Percentiles rank a stretch among this genome's conserved stretches.
Conservation (phyloP, 2,888 invertebrate genomes). For the Tiliacea aurago region DNA sequence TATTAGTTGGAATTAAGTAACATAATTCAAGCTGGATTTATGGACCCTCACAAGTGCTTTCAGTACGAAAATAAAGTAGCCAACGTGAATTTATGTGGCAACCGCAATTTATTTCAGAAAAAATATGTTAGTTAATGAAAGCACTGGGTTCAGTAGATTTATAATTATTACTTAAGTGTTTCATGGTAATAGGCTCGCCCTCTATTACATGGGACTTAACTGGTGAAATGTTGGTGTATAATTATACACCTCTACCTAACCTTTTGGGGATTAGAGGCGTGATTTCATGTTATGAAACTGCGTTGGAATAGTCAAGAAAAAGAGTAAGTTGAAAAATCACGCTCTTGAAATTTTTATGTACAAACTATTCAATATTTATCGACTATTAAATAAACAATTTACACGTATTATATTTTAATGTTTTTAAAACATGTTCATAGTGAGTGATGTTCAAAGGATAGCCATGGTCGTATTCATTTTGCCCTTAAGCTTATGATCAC, state of each 20-base stretch:
- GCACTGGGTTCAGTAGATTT: conserved; percentile 23
- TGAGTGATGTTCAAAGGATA: too few species aligned
- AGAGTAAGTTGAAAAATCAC: too few species aligned
- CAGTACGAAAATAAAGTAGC: conserved; percentile 31
- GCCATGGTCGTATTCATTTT: too few species aligned
- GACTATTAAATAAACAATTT: too few species aligned
- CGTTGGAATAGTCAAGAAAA: not conserved
- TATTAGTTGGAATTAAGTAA: conserved; percentile 28
- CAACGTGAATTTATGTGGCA: conserved; percentile 39
- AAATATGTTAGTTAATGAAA: conserved; percentile 23
- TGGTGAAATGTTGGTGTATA: not conserved
- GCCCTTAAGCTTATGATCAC: too few species aligned
- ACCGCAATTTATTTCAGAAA: conserved; percentile 36
- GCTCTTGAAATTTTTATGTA: too few species aligned
- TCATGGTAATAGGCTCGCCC: not conserved
- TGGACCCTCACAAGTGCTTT: conserved; percentile 39
- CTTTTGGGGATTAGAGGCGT: not conserved
- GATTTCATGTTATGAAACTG: not conserved
- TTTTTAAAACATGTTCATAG: too few species aligned
- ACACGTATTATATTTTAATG: too few species aligned
- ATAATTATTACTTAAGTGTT: conserved; percentile 17
- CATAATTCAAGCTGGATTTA: conserved; percentile 42
- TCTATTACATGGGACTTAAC: too few species aligned
- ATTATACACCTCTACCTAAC: not conserved
- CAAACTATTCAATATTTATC: too few species aligned